phyloP scores from a whole-genome alignment of 2,797 vertebrate species.

The Choloepus didactylus region DNA sequence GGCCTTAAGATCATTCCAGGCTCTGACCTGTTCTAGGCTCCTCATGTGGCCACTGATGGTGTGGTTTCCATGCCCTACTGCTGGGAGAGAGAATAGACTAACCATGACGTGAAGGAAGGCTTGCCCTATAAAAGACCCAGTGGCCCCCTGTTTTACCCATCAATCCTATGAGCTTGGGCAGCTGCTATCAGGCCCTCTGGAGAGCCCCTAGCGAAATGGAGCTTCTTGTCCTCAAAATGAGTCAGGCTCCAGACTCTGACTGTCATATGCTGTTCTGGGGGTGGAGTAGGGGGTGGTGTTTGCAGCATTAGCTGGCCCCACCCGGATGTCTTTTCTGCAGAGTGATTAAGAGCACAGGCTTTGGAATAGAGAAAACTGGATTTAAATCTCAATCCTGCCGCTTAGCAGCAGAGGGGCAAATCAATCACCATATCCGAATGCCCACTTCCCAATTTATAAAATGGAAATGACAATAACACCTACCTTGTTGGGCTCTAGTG shows the following conservation, averaged over 20 bases:
- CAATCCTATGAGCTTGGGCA: not conserved
- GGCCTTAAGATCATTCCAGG: not conserved
- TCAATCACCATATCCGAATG: not conserved
- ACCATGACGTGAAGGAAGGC: not conserved
- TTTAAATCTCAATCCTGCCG: not conserved
- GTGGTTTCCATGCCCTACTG: not conserved
- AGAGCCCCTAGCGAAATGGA: not conserved
- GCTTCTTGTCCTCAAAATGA: not conserved
- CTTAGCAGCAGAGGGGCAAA: not conserved
- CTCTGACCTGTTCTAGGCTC: not conserved
- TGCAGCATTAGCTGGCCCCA: too few species aligned
- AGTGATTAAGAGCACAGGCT: not conserved
- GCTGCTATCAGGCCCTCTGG: not conserved
- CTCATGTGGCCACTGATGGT: not conserved
- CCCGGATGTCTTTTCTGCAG: not conserved
- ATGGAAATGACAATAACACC: not conserved
- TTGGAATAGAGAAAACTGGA: not conserved
- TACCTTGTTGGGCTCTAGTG: not conserved
- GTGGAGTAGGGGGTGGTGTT: too few species aligned
- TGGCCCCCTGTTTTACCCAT: accelerated
- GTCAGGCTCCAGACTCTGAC: not conserved
- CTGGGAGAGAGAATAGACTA: not conserved
- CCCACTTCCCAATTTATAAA: not conserved
- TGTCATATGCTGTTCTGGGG: too few species aligned
- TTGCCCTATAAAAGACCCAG: not conserved